Evolutionary conservation across 2,113 vertebrate species (phyloP).

Genomic region (Cygnus atratus): DNA sequence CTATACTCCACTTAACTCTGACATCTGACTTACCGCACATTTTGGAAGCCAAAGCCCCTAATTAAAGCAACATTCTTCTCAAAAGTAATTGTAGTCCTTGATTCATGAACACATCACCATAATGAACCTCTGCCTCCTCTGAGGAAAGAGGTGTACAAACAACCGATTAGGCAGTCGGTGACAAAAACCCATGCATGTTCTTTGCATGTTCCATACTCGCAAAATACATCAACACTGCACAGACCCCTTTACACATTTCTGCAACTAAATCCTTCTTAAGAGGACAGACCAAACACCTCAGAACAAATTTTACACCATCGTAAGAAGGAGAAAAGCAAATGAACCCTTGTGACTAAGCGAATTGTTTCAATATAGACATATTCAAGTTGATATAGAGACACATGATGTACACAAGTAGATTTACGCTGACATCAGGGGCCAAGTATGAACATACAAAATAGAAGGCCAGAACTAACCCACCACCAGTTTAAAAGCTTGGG

Average conservation of each 20-base stretch:
- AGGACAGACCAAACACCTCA: not conserved
- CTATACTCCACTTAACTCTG: not conserved
- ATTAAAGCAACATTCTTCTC: not conserved
- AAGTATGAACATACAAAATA: not conserved
- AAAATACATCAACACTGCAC: accelerated
- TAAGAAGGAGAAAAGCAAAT: not conserved
- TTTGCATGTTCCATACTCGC: not conserved
- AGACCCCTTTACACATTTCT: not conserved
- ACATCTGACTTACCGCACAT: not conserved
- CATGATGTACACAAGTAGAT: not conserved
- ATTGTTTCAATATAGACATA: not conserved
- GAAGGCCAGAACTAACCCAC: not conserved
- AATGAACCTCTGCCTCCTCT: not conserved
- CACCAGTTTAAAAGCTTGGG: not conserved
- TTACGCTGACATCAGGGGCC: not conserved
- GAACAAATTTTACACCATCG: not conserved
- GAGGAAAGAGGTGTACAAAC: not conserved
- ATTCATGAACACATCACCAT: not conserved
- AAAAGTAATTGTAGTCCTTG: not conserved
- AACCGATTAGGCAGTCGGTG: not conserved
- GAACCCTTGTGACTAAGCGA: not conserved
- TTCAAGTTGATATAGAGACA: not conserved
- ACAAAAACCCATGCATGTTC: not conserved
- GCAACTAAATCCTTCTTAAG: not conserved
- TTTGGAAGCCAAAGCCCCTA: not conserved